A percentile compares a stretch with the other conserved stretches of the same genome.
phyloP scores from a whole-genome alignment of 2,797 vertebrate species.

The Aphelocoma californica region DNA sequence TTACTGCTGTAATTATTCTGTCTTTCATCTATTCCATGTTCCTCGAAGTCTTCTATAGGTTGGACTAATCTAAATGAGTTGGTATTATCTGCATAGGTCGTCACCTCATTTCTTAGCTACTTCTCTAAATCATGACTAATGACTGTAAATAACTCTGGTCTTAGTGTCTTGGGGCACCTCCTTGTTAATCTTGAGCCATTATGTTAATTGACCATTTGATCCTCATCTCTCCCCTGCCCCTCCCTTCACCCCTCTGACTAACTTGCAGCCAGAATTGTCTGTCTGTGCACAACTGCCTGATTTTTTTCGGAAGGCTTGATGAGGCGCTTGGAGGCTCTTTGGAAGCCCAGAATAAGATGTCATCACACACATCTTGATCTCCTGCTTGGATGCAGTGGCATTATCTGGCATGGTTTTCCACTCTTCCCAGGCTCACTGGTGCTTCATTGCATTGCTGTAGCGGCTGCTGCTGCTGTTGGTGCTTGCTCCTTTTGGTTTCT shows the following conservation, averaged over 20 bases:
- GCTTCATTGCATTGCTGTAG: neutral
- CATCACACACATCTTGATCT: neutral
- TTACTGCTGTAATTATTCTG: neutral
- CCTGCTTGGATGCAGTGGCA: neutral
- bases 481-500: neutral
- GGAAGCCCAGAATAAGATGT: neutral
- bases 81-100: neutral
- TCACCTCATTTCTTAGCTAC: constrained; percentile 8
- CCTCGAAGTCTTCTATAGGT: neutral
- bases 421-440: neutral
- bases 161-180: constrained; percentile 22
- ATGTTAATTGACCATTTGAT: constrained; percentile 50
- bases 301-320: neutral
- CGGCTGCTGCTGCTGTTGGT: neutral
- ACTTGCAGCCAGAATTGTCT: neutral
- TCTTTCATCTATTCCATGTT: neutral
- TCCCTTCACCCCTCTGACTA: neutral
- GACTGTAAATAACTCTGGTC: constrained; percentile 29
- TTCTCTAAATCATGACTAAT: neutral
- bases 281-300: neutral
- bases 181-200: constrained; percentile 43
- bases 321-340: neutral
- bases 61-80: neutral
- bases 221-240: neutral
- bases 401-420: neutral